Percentiles rank a stretch among this genome's conserved stretches.
These are phyloP conservation scores for Zophobas morio DNA, from an alignment of 1,140 invertebrate genomes.

Conservation along the genomic window DNA sequence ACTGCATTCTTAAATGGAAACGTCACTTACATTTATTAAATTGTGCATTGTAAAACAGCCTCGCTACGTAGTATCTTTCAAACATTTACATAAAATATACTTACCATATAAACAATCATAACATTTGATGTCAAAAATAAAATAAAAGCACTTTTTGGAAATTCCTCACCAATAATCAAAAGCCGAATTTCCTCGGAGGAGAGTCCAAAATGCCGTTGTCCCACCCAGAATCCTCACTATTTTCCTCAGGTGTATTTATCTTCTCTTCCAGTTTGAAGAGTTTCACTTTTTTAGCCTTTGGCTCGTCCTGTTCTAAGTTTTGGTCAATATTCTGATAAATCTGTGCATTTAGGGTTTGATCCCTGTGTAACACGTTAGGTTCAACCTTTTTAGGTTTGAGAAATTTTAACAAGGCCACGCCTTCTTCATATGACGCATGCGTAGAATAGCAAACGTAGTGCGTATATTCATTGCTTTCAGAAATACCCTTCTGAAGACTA, in stretches of 20 bases:
- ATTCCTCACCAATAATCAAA: too few species aligned
- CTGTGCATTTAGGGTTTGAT: conserved; percentile 48
- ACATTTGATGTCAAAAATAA: too few species aligned
- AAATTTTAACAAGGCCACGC: conserved; percentile 71
- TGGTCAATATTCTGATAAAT: conserved; percentile 57
- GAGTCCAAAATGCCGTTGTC: not conserved
- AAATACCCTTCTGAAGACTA: conserved; percentile 60
- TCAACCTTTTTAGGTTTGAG: conserved; percentile 70
- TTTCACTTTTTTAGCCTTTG: conserved; percentile 6
- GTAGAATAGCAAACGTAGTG: conserved; percentile 75
- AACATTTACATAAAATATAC: too few species aligned
- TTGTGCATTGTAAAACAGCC: too few species aligned
- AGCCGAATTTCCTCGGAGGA: not conserved
- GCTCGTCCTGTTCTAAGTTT: conserved; percentile 51
- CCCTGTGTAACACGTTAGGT: conserved; percentile 68
- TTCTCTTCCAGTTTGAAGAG: not conserved
- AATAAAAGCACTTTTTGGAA: too few species aligned
- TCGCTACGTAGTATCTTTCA: too few species aligned
- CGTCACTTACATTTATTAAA: too few species aligned
- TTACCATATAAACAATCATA: too few species aligned
- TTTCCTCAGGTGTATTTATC: not conserved
- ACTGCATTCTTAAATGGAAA: too few species aligned
- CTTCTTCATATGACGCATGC: conserved; percentile 75
- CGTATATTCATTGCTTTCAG: not conserved
- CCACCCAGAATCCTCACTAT: too few species aligned